phyloP scores from a whole-genome alignment of 2,888 invertebrate genomes.

The Papilio gigon region DNA sequence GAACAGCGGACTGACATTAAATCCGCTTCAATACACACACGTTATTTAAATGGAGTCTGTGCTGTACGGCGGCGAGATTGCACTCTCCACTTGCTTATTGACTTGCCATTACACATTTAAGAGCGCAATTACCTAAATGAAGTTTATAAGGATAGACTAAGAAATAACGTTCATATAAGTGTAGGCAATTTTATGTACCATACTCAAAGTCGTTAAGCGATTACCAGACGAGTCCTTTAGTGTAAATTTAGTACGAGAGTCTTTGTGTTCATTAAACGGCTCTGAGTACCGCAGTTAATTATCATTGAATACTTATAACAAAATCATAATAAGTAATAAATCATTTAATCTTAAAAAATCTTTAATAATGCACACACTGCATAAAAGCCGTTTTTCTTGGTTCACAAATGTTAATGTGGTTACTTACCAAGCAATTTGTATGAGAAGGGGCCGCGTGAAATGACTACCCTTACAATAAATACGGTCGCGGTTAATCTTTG shows the following conservation, averaged over 20 bases:
- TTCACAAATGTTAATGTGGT: slow-evolving; percentile 22
- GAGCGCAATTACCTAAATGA: background rate
- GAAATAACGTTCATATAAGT: too few relatives aligned
- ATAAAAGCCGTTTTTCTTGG: slow-evolving; percentile 9
- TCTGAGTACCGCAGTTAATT: too few relatives aligned
- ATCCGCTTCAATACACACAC: slow-evolving; percentile 30
- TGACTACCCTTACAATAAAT: slow-evolving; percentile 3
- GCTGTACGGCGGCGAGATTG: background rate
- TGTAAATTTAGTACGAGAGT: background rate
- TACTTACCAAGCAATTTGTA: slow-evolving; percentile 23
- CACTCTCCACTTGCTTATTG: too few relatives aligned
- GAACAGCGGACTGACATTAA: slow-evolving; percentile 32
- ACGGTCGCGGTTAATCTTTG: slow-evolving; percentile 3
- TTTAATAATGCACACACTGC: background rate
- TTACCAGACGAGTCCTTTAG: too few relatives aligned
- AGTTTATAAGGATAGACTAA: background rate
- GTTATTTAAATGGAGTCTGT: slow-evolving; percentile 28
- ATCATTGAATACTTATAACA: too few relatives aligned
- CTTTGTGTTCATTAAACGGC: too few relatives aligned
- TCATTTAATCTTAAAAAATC: background rate
- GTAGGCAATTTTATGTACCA: too few relatives aligned
- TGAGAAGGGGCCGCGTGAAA: slow-evolving; percentile 9
- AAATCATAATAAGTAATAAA: background rate
- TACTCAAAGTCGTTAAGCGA: too few relatives aligned
- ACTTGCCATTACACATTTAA: background rate